A percentile compares a stretch with the other conserved stretches of the same genome.
Evolutionary conservation across 2,797 vertebrate genomes (phyloP).

Genomic region (Lacerta agilis): DNA sequence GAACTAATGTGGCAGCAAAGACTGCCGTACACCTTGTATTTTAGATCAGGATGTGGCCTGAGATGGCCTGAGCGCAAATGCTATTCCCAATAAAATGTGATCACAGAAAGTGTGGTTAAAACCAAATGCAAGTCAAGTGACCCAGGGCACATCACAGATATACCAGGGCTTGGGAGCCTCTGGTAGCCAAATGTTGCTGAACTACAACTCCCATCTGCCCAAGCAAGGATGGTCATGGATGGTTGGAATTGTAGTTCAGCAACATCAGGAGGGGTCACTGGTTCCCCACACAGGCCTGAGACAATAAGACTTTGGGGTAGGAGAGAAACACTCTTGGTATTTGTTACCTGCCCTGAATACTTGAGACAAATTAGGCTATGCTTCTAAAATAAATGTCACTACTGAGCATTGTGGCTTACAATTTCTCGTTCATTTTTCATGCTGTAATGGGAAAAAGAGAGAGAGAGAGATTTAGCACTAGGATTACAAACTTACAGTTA

Average conservation of each 20-base stretch:
- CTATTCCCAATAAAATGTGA: neutral
- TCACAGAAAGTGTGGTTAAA: neutral
- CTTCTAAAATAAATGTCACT: neutral
- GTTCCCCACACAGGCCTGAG: no score
- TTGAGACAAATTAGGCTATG: neutral
- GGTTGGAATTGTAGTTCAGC: no score
- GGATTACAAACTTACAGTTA: conserved; percentile 86
- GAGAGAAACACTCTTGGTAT: neutral
- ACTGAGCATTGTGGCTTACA: neutral
- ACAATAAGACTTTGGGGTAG: no score
- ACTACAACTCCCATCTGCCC: no score
- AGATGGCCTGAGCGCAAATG: neutral
- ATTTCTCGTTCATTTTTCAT: neutral
- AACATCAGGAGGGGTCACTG: no score
- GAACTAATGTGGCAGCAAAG: neutral
- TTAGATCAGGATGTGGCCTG: neutral
- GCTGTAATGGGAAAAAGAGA: neutral
- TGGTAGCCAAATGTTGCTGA: no score
- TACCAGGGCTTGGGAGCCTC: no score
- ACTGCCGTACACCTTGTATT: neutral
- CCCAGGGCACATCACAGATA: neutral
- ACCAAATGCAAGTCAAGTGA: no score
- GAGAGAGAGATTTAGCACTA: conserved; percentile 8
- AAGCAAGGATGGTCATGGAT: no score
- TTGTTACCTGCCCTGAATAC: neutral